Evolutionary conservation across 2,888 invertebrate genomes (phyloP), one percentile per base, ranked within the genome.

Genomic region (Parascotia fuliginaria): DNA sequence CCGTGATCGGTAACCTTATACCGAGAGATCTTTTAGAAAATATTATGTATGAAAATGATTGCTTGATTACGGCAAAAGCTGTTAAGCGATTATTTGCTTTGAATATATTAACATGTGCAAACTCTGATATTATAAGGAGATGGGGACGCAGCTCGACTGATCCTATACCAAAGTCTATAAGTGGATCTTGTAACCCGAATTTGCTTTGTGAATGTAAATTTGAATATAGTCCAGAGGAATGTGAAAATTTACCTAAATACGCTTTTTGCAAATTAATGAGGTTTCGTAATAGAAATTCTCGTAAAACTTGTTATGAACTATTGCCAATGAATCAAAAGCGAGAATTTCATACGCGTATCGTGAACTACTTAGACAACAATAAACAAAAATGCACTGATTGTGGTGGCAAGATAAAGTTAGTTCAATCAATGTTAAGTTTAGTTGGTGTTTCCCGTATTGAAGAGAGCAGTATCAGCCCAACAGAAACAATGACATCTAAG

Each of bases 261-360:
- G 93, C 94, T 5, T 92, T 91, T 73, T 94, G 94, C 69, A 93
- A 92, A 72, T 75, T 93, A 7, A 82, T 94, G 71, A 92, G 89
- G 68, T 94, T 94, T 65, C 91, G 87, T 73, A 92, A 87, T 55
- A 87, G 81, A 54, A 87, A 81, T 43, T 90, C 94, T 31, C 86
- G 92, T 58, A 83, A 85, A 51, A 85, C 93, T 0, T 92, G 93
- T 46, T 94, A 94, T 61, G 92, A 93, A 58, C 69, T 93, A 22
- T 73, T 94, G 14, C 89, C 93, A 0, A 75, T 89, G 6, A 92
- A 92, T 60, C 93, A 94, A 60, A 93, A 91, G 61, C 93, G 89
- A 58, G 92, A 93, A 65, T 91, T 93, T 64, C 94, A 94, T 61
- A 74, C 88, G 0, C 86, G 92, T 44, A 88, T 92, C 22, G 90